Conservation (phyloP, 1,140 invertebrate species). For the Drusus annulatus region DNA sequence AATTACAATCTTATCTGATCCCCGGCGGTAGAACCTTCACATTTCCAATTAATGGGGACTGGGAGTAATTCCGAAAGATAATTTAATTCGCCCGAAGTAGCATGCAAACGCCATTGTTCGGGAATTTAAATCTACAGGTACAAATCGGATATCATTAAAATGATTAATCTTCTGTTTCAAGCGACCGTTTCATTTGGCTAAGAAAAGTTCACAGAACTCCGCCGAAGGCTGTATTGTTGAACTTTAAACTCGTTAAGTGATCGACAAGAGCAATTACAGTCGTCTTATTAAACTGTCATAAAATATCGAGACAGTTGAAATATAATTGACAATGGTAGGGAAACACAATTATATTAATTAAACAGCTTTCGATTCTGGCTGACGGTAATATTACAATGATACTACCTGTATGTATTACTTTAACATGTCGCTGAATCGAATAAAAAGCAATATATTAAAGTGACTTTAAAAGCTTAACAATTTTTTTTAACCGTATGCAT, state of each 20-base stretch:
- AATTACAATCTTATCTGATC: constrained; percentile 50
- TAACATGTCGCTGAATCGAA: too few species aligned
- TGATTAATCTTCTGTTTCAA: constrained; percentile 44
- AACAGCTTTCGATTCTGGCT: too few species aligned
- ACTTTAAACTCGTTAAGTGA: not conserved
- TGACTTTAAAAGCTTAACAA: too few species aligned
- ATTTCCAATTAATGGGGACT: constrained; percentile 47
- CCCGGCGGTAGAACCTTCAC: constrained; percentile 15
- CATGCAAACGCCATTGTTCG: constrained; percentile 40
- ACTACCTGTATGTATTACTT: too few species aligned
- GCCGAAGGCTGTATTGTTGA: not conserved
- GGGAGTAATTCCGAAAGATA: constrained; percentile 46
- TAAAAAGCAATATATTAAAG: too few species aligned
- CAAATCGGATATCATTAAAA: constrained; percentile 42
- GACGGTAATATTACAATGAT: too few species aligned
- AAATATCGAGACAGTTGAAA: not conserved
- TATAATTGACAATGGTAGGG: not conserved
- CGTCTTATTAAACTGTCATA: not conserved
- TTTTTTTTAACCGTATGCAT: too few species aligned
- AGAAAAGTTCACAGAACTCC: constrained; percentile 8
- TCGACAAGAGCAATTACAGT: constrained; percentile 15
- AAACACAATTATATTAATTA: not conserved
- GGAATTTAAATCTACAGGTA: constrained; percentile 45
- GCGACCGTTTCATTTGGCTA: not conserved
- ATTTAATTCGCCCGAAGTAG: constrained; percentile 35